Evolutionary conservation across 2,888 invertebrate species (phyloP), one percentile per base, ranked within the genome.

Genomic region (Adela reaumurella): DNA sequence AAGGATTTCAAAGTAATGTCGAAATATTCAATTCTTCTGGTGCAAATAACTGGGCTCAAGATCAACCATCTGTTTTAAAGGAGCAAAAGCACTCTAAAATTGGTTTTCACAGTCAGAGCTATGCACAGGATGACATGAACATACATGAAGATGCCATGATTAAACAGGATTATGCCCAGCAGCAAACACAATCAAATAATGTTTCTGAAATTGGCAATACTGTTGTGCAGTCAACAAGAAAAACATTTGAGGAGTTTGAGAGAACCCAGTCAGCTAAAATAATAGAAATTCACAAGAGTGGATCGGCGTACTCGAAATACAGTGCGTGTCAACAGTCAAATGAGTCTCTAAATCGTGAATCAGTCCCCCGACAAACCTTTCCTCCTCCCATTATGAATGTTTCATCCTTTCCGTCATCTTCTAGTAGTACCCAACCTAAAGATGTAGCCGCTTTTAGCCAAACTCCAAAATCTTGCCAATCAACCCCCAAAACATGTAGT

Each of bases 201-300:
- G 66, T 82, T 52, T 60, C 77, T 18, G 82, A 83, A 57, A 80
- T 78, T 54, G 77, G 72, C n/a, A 70, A 67, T 54, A 81, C 81
- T n/a, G 83, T 84, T 56, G 77, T 87, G 45, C 84, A 87, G 59
- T 80, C 84, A 2, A 83, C 82, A 10, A 83, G 77, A 61, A 83
- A 82, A 58, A 83, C 86, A 1, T 85, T 81, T 53, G 87, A 88
- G 68, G 86, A 88, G 62, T 87, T 78, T 55, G 87, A 87, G 65
- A 81, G 81, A 51, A 81, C 80, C 1, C 86, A 86, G 61, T 83
- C 84, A 46, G 84, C 85, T 46, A 83, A 83, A 63, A 80, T 83
- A 16, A 72, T 87, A 52, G 84, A 87, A 68, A 86, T 87, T 46
- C 77, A 79, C 57, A 82, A 74, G 63, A 79, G 74, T 57, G 66